Base-by-base conservation (phyloP, 1,140 invertebrate species). In the Hyles euphorbiae region DNA sequence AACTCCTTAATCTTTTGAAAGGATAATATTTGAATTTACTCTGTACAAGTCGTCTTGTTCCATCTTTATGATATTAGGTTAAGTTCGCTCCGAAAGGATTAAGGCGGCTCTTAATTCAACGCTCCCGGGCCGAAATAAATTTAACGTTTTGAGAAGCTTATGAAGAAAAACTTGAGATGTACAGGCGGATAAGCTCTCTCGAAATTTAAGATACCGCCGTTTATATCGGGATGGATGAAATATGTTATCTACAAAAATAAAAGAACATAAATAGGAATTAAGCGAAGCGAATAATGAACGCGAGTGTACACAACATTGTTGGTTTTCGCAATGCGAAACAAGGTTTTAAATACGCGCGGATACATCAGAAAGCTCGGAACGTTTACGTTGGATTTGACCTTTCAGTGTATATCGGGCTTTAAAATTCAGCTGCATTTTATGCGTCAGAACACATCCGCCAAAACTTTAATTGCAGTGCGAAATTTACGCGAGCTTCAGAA, bases 31-130 rank as follows among this genome's bases (percentile, higher is more conserved):
- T 81, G 82, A 83, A 69, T 86, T 77, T 63, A 78, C 78, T 77
- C 76, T 72, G 74, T 78, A 86, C 76, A 83, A 84, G 83, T 83
- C 83, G 70, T 69, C 73, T 78, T 78, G 77, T 79, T 82, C 78
- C 83, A 74, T 83, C 79, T 88, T 88, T 86, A 88, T 82, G 78
- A 86, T 88, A 86, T 85, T 83, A 81, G 80, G 78, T 83, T 84
- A 85, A 83, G 70, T 88, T 84, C 74, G 72, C 72, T 79, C 74
- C 69, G 69, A 83, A 88, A 85, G 82, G 83, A 88, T 88, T 88
- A 88, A 86, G 76, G 62, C 71, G 68, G 79, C 68, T 78, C 79
- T 86, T 85, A 85, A 86, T 84, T 78, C 76, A 63, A 68, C 77
- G 84, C 82, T 79, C 73, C 70, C 73, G 81, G 81, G 82, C 80